A percentile compares a stretch with the other conserved stretches of the same genome.
These are phyloP conservation scores for Hydrotaea cyrtoneurina DNA, from an alignment of 2,888 invertebrate species.

Conservation along the genomic window DNA sequence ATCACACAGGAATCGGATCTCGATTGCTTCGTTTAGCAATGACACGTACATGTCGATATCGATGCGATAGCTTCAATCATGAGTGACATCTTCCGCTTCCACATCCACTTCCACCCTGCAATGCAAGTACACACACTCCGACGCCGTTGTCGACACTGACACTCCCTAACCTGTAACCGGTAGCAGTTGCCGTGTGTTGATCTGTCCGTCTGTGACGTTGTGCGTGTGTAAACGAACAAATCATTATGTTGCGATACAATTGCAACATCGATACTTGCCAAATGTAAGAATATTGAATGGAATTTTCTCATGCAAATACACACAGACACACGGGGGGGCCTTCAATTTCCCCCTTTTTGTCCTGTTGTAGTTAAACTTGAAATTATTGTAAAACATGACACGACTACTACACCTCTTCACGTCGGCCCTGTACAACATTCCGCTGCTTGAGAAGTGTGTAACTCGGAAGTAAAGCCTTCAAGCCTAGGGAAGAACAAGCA, in stretches of 20 bases:
- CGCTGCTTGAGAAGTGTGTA: constrained; percentile 47
- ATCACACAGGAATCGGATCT: constrained; percentile 50
- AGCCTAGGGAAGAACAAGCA: constrained; percentile 46
- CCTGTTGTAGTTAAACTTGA: constrained; percentile 7
- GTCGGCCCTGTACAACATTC: constrained; percentile 46
- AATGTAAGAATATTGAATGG: constrained; percentile 50
- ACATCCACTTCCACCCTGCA: constrained; percentile 58
- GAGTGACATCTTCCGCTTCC: constrained; percentile 77
- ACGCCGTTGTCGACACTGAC: constrained; percentile 31
- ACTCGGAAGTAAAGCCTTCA: constrained; percentile 62
- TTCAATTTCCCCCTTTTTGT: neutral
- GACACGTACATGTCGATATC: constrained; percentile 71
- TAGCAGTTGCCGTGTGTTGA: constrained; percentile 10
- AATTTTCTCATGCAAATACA: constrained; percentile 67
- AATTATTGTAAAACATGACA: constrained; percentile 48
- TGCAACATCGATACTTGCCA: constrained; percentile 59
- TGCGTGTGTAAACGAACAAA: constrained; percentile 61
- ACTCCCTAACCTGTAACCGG: constrained; percentile 13
- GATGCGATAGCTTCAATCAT: constrained; percentile 73
- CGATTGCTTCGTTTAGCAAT: constrained; percentile 70
- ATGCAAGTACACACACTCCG: neutral
- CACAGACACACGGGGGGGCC: neutral
- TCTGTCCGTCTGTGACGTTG: constrained; percentile 42
- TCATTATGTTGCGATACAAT: constrained; percentile 55
- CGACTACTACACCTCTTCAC: constrained; percentile 35